Conservation (phyloP, 2,888 invertebrate genomes). For the Biston stratarius region DNA sequence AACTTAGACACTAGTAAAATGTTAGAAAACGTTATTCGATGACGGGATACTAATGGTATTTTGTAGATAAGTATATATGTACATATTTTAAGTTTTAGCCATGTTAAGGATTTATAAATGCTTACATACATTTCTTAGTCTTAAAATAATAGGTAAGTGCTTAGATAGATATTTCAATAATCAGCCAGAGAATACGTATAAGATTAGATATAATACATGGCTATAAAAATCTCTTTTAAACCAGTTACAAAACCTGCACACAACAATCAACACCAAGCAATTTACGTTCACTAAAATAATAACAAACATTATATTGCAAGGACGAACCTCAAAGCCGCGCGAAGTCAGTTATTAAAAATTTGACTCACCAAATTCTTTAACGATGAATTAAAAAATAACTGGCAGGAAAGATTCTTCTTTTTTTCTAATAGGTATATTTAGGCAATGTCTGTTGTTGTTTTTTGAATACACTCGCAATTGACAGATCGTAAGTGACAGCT, state of each 20-base stretch:
- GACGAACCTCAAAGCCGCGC: conserved; percentile 34
- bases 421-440: neutral
- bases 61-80: too few species aligned
- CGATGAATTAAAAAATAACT: conserved; percentile 7
- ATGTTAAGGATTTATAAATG: too few species aligned
- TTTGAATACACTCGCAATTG: conserved; percentile 58
- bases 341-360: conserved; percentile 13
- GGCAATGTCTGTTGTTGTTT: conserved; percentile 22
- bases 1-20: neutral
- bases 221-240: neutral
- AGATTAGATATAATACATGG: neutral
- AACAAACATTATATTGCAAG: conserved; percentile 49
- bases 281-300: conserved; percentile 43
- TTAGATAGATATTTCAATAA: neutral
- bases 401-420: conserved; percentile 9
- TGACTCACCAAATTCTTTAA: conserved; percentile 30
- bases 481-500: conserved; percentile 47
- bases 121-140: too few species aligned
- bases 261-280: conserved; percentile 27
- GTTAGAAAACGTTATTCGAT: neutral
- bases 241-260: conserved; percentile 10
- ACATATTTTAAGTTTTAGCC: too few species aligned
- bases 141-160: neutral
- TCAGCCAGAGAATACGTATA: neutral
- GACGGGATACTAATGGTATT: neutral